These are phyloP conservation scores for Ichneumoninae sp. DNA, from an alignment of 2,888 invertebrate species.

Conservation along the genomic window DNA sequence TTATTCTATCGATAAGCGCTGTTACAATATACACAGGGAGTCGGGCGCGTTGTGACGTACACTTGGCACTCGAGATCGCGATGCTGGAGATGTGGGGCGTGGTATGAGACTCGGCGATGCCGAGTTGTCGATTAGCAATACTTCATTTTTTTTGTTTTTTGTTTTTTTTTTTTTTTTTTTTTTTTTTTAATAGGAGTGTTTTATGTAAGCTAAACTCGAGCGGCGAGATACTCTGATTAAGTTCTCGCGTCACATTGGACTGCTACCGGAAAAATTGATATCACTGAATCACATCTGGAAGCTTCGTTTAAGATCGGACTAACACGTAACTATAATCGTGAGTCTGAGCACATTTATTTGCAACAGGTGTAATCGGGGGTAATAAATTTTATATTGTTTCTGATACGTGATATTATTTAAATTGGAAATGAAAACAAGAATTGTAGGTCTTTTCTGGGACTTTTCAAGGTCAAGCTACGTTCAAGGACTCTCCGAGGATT, in stretches of 20 bases:
- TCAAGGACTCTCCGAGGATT: too few relatives aligned
- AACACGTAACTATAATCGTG: too few relatives aligned
- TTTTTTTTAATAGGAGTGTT: not conserved
- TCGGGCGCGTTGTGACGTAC: not conserved
- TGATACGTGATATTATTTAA: too few relatives aligned
- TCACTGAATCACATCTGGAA: not conserved
- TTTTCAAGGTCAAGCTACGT: too few relatives aligned
- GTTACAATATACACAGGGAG: not conserved
- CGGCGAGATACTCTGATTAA: conserved; percentile 30
- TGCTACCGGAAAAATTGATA: conserved; percentile 50
- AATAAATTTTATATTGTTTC: too few relatives aligned
- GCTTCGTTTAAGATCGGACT: too few relatives aligned
- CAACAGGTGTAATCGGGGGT: too few relatives aligned
- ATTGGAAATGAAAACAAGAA: too few relatives aligned
- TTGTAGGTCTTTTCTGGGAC: too few relatives aligned
- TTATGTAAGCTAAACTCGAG: not conserved
- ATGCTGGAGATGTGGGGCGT: conserved; percentile 11
- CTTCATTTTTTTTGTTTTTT: not conserved
- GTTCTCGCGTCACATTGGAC: conserved; percentile 22
- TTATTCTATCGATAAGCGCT: conserved; percentile 27
- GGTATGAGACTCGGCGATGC: conserved; percentile 6
- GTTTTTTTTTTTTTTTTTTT: not conserved
- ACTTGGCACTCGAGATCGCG: conserved; percentile 31
- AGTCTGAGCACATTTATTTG: too few relatives aligned
- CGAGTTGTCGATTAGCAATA: not conserved